These are phyloP conservation scores for Chrysolina haemoptera DNA, from an alignment of 2,888 invertebrate genomes.

Conservation along the genomic window DNA sequence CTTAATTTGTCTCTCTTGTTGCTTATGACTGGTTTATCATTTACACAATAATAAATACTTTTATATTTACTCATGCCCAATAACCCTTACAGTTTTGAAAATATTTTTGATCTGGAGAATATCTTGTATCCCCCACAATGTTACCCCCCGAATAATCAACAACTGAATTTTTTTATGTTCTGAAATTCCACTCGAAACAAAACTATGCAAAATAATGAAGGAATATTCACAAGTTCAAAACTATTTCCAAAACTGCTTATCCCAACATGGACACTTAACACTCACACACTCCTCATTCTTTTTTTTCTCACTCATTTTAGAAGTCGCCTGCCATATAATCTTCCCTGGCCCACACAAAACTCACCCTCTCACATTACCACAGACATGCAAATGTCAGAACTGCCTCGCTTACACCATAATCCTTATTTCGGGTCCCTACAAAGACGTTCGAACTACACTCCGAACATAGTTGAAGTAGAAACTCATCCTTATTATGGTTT, in stretches of 20 bases:
- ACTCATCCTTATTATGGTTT: constrained; percentile 52
- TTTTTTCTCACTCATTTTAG: constrained; percentile 63
- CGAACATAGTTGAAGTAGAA: constrained; percentile 44
- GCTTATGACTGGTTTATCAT: constrained; percentile 20
- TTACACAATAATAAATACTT: constrained; percentile 27
- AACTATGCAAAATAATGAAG: too few species aligned
- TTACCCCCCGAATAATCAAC: too few species aligned
- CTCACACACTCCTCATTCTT: constrained; percentile 46
- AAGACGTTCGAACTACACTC: constrained; percentile 44
- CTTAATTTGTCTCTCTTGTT: constrained; percentile 29
- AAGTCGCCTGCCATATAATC: constrained; percentile 66
- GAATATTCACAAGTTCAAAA: neutral
- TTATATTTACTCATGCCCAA: neutral
- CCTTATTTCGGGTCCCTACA: constrained; percentile 56
- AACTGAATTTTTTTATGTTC: too few species aligned
- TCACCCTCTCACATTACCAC: constrained; percentile 54
- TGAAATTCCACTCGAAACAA: too few species aligned
- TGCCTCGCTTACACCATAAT: constrained; percentile 50
- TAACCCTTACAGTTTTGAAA: constrained; percentile 32
- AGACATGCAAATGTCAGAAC: constrained; percentile 62
- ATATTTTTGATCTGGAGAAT: constrained; percentile 26
- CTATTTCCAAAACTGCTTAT: constrained; percentile 28
- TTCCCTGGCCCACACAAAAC: constrained; percentile 64
- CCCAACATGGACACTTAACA: constrained; percentile 40
- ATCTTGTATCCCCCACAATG: neutral